Conservation (phyloP, 2,113 vertebrate species). For the Ariopsis seemanni region DNA sequence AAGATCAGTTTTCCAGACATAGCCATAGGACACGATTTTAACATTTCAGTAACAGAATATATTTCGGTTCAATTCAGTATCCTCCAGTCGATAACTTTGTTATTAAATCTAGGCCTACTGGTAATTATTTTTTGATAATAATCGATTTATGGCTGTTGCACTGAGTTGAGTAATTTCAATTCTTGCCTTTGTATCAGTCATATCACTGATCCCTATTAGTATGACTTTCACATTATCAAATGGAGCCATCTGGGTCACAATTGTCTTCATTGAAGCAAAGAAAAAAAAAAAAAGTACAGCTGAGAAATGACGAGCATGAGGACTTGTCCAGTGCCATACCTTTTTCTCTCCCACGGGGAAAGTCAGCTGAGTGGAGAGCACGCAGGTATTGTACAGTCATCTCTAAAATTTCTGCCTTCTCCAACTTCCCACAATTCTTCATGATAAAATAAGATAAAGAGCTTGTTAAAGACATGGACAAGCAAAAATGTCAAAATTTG, state of each 20-base stretch:
- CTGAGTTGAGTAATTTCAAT: not conserved
- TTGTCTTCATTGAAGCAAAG: not conserved
- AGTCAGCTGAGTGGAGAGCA: conserved; percentile 90
- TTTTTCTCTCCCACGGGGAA: conserved; percentile 92
- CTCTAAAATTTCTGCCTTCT: conserved; percentile 97
- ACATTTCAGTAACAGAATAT: not conserved
- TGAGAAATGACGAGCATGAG: not conserved
- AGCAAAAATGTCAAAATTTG: not conserved
- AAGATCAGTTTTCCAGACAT: too few species aligned
- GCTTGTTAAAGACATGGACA: not conserved
- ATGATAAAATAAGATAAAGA: not conserved
- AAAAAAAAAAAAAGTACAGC: not conserved
- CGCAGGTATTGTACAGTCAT: conserved; percentile 97
- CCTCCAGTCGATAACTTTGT: not conserved
- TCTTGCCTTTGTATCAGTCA: not conserved
- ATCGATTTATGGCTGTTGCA: not conserved
- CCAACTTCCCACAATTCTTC: conserved; percentile 94
- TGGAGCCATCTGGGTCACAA: not conserved
- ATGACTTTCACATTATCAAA: too few species aligned
- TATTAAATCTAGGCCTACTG: not conserved
- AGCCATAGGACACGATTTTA: not conserved
- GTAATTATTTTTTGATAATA: not conserved
- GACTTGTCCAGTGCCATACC: conserved; percentile 67
- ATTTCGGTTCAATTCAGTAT: too few species aligned
- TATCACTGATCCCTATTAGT: too few species aligned